Evolutionary conservation across 2,888 invertebrate genomes (phyloP), one percentile per base, ranked within the genome.

Genomic region (Lordiphosa andalusiaca): DNA sequence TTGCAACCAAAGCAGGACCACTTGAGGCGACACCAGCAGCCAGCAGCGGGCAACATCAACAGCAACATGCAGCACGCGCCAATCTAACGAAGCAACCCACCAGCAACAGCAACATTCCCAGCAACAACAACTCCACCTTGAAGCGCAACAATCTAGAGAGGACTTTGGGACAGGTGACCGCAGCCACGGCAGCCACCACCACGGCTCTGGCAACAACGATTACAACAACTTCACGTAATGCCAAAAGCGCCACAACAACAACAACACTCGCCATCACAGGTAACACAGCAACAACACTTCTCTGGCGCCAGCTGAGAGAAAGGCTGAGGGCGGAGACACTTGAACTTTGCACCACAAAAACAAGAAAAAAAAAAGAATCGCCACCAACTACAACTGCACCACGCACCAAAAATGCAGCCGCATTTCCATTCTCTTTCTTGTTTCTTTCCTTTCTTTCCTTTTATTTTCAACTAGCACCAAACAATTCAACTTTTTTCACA

Each of bases 1-100:
- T 72, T 67, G 72, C 69, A 83, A 71, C 73, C 74, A 71, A 84
- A 84, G 85, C 86, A 87, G 86, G 86, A 86, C 86, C 82, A 84
- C 86, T 86, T 78, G 86, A 87, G 75, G 83, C 73, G 70, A 86
- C 67, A 65, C 62, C 76, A 69, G 46, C 61, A 56, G 57, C 84
- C 69, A 64, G 51, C 38, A 47, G 54, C 38, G 6, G 52, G 53
- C 58, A 66, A 25, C 53, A 49, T 51, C 61, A 58, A 19, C 63
- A 67, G 44, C 57, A 70, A 51, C 42, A 62, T 56, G 48, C 64
- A 68, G 76, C 73, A 81, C 69, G 69, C 67, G 66, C 67, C 64
- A 74, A 76, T 73, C 57, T 71, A 75, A 80, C 80, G 80, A 84
- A 84, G 52, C 80, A 69, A 53, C 85, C 80, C 83, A 84, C 84